Conservation (phyloP, 1,140 invertebrate species). For the Acyrthosiphon pisum region DNA sequence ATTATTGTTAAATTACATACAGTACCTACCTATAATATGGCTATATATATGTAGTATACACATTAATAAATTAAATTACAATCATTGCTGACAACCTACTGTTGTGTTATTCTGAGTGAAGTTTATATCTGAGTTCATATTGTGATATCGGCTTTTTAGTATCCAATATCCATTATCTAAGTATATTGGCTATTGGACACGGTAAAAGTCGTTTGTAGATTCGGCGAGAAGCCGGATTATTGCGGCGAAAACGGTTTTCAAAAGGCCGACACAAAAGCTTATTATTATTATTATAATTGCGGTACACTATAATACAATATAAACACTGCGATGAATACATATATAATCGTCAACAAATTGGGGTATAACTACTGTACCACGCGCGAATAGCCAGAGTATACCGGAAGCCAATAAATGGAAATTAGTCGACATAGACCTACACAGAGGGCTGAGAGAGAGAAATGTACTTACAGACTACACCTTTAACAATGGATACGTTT, state of each 20-base stretch:
- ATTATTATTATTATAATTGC: background rate
- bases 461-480: background rate
- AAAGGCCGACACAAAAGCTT: background rate
- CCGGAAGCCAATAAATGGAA: background rate
- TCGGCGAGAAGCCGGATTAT: background rate
- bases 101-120: too few relatives aligned
- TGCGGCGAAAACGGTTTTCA: background rate
- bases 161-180: background rate
- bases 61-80: background rate
- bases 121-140: too few relatives aligned
- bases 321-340: background rate
- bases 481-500: conserved; percentile 7
- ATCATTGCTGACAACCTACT: background rate
- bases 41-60: background rate
- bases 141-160: too few relatives aligned
- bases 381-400: background rate
- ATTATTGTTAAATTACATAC: background rate
- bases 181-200: background rate
- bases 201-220: background rate
- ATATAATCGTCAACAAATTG: background rate
- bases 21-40: background rate
- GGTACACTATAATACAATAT: background rate
- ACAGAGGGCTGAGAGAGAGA: background rate
- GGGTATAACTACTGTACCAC: background rate
- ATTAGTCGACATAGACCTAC: background rate